These are phyloP conservation scores for Tyto alba DNA, from an alignment of 2,113 vertebrate species.

Conservation along the genomic window DNA sequence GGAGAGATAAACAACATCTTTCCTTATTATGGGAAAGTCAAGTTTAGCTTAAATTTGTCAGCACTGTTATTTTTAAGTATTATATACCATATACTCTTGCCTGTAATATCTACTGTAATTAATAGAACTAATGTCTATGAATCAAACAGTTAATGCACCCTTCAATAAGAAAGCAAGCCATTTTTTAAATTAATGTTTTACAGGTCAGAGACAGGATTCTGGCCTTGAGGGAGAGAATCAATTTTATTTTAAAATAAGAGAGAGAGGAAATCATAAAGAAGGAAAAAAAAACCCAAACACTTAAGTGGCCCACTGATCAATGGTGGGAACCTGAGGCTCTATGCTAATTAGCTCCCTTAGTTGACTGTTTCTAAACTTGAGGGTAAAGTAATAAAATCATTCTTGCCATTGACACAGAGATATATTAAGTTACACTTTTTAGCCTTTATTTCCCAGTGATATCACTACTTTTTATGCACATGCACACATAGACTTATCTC, in stretches of 20 bases:
- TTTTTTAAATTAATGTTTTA: not conserved
- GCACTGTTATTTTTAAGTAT: not conserved
- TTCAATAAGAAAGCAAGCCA: not conserved
- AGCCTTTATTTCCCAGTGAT: not conserved
- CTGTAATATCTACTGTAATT: not conserved
- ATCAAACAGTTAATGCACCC: not conserved
- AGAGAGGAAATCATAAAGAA: not conserved
- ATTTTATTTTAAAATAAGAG: not conserved
- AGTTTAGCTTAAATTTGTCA: not conserved
- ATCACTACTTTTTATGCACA: not conserved
- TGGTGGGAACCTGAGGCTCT: not conserved
- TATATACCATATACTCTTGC: not conserved
- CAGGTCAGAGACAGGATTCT: not conserved
- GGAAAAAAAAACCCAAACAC: rapidly evolving
- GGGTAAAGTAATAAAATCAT: not conserved
- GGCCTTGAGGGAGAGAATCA: not conserved
- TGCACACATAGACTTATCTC: not conserved
- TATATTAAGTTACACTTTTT: not conserved
- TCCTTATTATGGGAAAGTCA: not conserved
- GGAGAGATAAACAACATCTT: not conserved
- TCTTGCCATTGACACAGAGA: not conserved
- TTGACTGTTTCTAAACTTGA: not conserved
- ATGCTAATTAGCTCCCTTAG: not conserved
- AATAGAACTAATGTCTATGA: not conserved
- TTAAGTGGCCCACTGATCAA: not conserved